Evolutionary conservation across 2,888 invertebrate species (phyloP).

Genomic region (Selenia dentaria): DNA sequence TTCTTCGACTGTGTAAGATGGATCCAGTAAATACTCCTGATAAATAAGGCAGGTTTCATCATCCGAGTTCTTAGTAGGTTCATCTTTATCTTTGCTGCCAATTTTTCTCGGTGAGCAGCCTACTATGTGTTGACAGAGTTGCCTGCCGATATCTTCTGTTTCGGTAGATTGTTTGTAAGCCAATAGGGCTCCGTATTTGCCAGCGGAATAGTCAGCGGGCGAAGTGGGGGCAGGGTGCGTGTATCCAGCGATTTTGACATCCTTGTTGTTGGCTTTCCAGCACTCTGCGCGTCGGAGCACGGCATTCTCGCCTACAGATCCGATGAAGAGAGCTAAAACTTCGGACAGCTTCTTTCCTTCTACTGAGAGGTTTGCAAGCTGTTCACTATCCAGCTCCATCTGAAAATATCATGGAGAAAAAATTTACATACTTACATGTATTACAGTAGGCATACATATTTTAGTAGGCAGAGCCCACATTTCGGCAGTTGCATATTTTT

Average conservation of each 20-base stretch:
- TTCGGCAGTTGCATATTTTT: no score
- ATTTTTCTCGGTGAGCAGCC: slow-evolving; percentile 93
- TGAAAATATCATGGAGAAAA: slow-evolving; percentile 47
- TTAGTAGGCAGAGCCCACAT: no score
- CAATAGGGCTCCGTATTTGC: slow-evolving; percentile 94
- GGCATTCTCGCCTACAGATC: slow-evolving; percentile 96
- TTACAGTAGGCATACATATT: neutral
- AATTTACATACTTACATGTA: neutral
- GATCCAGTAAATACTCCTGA: slow-evolving; percentile 95
- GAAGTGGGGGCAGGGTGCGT: slow-evolving; percentile 90
- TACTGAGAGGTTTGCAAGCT: slow-evolving; percentile 86
- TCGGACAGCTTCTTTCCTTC: slow-evolving; percentile 90
- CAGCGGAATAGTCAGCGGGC: slow-evolving; percentile 84
- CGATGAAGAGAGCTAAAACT: slow-evolving; percentile 93
- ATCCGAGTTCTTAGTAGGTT: slow-evolving; percentile 86
- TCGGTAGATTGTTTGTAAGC: slow-evolving; percentile 85
- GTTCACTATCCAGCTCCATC: slow-evolving; percentile 87
- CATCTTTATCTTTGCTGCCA: slow-evolving; percentile 86
- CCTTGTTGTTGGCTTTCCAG: slow-evolving; percentile 84
- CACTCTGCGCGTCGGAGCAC: slow-evolving; percentile 90
- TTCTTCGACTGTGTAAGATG: slow-evolving; percentile 89
- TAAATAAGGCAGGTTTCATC: slow-evolving; percentile 92
- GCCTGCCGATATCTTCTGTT: slow-evolving; percentile 85
- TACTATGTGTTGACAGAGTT: slow-evolving; percentile 96
- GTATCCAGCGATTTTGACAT: slow-evolving; percentile 86